Conservation (phyloP, 2,113 vertebrate genomes). For the Zosterops hypoxanthus region DNA sequence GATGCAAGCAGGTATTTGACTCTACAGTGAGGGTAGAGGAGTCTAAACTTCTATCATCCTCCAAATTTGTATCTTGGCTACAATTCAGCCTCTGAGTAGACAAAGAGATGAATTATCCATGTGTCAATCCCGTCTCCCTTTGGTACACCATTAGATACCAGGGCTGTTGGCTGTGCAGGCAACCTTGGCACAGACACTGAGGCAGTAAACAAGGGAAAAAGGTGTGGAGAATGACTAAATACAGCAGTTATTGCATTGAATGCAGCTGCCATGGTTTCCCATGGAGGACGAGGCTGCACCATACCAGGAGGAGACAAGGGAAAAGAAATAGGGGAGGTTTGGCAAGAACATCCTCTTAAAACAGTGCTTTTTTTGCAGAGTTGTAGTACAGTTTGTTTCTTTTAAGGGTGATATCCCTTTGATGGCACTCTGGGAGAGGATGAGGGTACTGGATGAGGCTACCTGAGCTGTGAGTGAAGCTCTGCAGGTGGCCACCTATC, state of each 20-base stretch:
- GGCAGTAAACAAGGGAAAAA: not conserved
- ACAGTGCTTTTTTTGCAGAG: not conserved
- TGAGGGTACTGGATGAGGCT: not conserved
- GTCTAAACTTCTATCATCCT: not conserved
- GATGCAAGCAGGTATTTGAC: not conserved
- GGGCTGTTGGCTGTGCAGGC: not conserved
- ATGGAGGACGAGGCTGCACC: rapidly evolving
- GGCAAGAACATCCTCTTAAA: not conserved
- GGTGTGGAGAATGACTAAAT: not conserved
- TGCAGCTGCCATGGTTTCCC: not conserved
- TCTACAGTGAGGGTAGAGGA: not conserved
- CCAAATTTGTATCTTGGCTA: not conserved
- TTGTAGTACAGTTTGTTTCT: not conserved
- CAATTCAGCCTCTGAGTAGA: not conserved
- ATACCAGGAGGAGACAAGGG: not conserved
- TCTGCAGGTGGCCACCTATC: not conserved
- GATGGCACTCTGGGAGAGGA: not conserved
- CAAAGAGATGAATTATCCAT: not conserved
- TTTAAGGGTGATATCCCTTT: not conserved
- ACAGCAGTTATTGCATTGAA: not conserved
- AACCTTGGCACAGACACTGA: not conserved
- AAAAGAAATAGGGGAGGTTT: not conserved
- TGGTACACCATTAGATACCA: not conserved
- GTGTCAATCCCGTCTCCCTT: not conserved
- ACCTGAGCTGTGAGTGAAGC: not conserved